phyloP scores from a whole-genome alignment of 2,113 vertebrate genomes.

The Misgurnus anguillicaudatus region DNA sequence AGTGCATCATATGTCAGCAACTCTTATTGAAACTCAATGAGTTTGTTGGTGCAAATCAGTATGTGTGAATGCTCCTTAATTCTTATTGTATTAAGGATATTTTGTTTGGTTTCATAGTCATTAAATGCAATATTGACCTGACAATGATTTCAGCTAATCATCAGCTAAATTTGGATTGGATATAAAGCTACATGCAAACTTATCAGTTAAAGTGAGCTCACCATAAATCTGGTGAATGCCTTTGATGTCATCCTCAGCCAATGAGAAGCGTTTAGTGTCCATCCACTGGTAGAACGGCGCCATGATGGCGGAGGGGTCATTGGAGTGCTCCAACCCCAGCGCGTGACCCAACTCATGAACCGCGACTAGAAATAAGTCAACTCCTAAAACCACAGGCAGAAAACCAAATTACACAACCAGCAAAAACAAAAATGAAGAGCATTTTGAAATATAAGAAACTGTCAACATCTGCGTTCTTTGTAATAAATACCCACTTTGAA shows the following conservation, averaged over 20 bases:
- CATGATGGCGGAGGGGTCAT: constrained; percentile 89
- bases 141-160: no score
- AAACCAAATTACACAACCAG: not conserved
- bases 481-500: not conserved
- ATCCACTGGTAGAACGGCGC: constrained; percentile 96
- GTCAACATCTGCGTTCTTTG: no score
- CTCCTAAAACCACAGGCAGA: constrained; percentile 71
- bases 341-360: constrained; percentile 94
- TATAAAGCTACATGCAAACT: no score
- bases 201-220: constrained; percentile 56
- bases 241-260: constrained; percentile 86
- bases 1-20: not conserved
- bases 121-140: no score
- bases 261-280: constrained; percentile 86
- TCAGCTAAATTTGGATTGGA: no score
- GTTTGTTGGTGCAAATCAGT: not conserved
- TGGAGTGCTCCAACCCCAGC: constrained; percentile 92
- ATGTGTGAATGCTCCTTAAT: no score
- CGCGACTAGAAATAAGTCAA: constrained; percentile 91
- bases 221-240: constrained; percentile 96
- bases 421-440: not conserved
- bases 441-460: not conserved
- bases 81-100: no score
- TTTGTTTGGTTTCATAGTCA: no score
- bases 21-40: no score